Conservation (phyloP, 2,888 invertebrate genomes). For the Latrodectus elegans region DNA sequence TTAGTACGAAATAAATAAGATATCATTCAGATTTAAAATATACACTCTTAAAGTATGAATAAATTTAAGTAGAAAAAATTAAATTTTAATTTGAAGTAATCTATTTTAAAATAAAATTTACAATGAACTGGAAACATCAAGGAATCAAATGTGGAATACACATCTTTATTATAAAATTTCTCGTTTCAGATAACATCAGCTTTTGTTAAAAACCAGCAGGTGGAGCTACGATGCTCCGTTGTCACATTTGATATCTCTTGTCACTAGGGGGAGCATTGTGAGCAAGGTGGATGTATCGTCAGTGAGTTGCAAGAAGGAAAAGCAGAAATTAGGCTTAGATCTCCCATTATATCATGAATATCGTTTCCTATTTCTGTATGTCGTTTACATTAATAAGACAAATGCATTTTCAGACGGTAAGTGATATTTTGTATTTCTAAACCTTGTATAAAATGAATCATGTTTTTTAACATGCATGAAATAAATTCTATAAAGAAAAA, state of each 20-base stretch:
- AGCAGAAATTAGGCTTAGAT: constrained; percentile 43
- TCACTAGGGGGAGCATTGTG: constrained; percentile 63
- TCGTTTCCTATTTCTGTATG: background rate
- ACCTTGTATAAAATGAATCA: background rate
- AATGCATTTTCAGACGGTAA: constrained; percentile 10
- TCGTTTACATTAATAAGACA: background rate
- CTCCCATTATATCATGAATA: background rate
- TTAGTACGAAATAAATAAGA: too few species aligned
- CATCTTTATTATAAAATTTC: too few species aligned
- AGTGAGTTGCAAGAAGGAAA: constrained; percentile 26
- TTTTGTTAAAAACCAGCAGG: constrained; percentile 38
- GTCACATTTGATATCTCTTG: constrained; percentile 63
- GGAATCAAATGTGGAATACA: too few species aligned
- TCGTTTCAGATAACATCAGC: background rate
- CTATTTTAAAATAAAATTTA: too few species aligned
- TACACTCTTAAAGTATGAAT: too few species aligned
- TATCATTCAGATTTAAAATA: too few species aligned
- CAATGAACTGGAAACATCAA: too few species aligned
- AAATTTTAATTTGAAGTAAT: too few species aligned
- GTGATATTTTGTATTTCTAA: background rate
- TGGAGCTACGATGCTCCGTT: constrained; percentile 54
- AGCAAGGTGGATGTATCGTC: constrained; percentile 51
- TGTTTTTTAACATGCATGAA: background rate
- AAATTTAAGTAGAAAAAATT: too few species aligned
- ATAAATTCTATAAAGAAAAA: background rate